phyloP scores from a whole-genome alignment of 1,140 invertebrate genomes.

The Zophobas morio region DNA sequence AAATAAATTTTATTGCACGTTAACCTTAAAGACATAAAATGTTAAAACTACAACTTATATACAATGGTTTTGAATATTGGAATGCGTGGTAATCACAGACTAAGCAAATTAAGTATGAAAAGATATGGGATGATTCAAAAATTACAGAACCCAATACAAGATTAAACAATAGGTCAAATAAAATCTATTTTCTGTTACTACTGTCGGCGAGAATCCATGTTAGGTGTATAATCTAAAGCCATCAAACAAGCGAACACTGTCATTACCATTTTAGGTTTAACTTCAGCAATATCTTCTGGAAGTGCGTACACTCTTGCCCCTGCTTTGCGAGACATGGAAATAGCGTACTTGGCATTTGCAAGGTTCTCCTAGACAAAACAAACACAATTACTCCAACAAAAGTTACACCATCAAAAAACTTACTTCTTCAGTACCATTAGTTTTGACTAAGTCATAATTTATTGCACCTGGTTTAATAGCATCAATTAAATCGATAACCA shows the following conservation, averaged over 20 bases:
- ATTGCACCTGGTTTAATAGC: conserved; percentile 96
- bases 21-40: conserved; percentile 13
- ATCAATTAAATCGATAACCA: conserved; percentile 96
- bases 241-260: conserved; percentile 99
- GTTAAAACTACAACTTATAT: conserved; percentile 14
- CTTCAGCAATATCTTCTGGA: conserved; percentile 99
- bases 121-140: conserved; percentile 27
- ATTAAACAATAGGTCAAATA: conserved; percentile 1
- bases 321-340: conserved; percentile 97
- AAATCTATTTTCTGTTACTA: conserved; percentile 47
- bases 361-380: conserved; percentile 82
- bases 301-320: conserved; percentile 98
- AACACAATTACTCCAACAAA: conserved; percentile 41
- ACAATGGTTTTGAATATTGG: conserved; percentile 47
- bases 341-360: conserved; percentile 98
- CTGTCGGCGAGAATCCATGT: conserved; percentile 76
- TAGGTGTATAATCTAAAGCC: conserved; percentile 95
- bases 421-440: conserved; percentile 86
- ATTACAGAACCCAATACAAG: conserved; percentile 39
- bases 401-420: conserved; percentile 44
- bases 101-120: conserved; percentile 41
- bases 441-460: conserved; percentile 92
- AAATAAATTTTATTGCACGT: conserved; percentile 36
- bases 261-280: conserved; percentile 99
- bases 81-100: conserved; percentile 49